phyloP scores from a whole-genome alignment of 2,113 vertebrate species.

The Cathartes aura region DNA sequence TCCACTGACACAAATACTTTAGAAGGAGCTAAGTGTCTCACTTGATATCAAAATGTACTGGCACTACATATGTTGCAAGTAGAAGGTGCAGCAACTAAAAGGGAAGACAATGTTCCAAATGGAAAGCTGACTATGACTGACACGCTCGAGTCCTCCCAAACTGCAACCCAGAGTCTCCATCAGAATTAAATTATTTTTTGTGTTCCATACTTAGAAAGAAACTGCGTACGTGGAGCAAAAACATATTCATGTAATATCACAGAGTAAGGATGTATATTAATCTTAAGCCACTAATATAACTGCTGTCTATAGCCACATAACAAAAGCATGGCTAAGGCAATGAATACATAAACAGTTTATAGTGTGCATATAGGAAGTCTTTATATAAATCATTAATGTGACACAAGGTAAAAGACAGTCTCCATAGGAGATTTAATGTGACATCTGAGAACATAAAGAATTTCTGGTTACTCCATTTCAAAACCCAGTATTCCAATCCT shows the following conservation, averaged over 20 bases:
- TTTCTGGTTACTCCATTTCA: neutral
- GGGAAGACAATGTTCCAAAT: neutral
- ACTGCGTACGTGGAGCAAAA: neutral
- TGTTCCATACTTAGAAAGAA: neutral
- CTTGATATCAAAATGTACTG: neutral
- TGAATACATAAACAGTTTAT: neutral
- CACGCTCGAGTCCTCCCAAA: neutral
- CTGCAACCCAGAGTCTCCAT: neutral
- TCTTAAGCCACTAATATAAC: neutral
- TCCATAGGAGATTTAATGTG: neutral
- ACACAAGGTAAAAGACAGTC: neutral
- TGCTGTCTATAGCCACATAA: neutral
- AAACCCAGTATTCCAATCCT: neutral
- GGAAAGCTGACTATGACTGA: neutral
- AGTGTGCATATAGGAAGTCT: neutral
- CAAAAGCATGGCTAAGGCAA: neutral
- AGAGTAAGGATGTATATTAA: neutral
- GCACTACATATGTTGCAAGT: fast-evolving
- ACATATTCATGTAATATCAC: neutral
- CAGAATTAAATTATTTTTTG: neutral
- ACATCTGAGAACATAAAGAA: neutral
- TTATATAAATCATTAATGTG: neutral
- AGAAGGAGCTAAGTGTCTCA: neutral
- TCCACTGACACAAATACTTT: neutral
- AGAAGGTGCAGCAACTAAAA: neutral